Base-by-base conservation (phyloP, 2,888 invertebrate genomes). In the Drosophila flavopinicola region DNA sequence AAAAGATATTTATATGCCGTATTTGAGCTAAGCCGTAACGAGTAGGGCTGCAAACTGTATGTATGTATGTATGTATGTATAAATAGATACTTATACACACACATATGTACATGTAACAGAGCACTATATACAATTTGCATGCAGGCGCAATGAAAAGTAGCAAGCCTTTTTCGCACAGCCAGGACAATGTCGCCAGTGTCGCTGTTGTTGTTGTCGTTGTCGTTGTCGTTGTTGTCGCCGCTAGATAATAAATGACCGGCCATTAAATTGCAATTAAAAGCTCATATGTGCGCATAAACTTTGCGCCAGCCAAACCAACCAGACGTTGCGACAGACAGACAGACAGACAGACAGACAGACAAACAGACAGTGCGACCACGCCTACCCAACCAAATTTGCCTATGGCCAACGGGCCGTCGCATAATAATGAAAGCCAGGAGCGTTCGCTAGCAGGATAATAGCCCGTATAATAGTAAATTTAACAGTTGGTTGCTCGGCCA, bases 211-310 rank as follows among this genome's bases (percentile, higher is more conserved):
- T 42, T 53, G 57, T 33, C 41, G 51, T n/a, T 51, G 75, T 44
- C 35, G 57, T 56, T 58, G 74, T 59, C 44, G 69, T 65, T 63
- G 83, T 80, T 83, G 85, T 73, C 79, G 85, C 83, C 78, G 78
- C 85, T 79, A 75, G 88, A 89, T 88, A 88, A 88, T 88, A 88
- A 88, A 88, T 88, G 88, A 86, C 88, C 88, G 77, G 77, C 89
- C 88, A 88, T 88, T 88, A 88, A 88, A 88, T 88, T 88, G 89
- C 89, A 88, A 88, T 88, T 88, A 88, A 88, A 88, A 88, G 88
- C 88, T 88, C 88, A 88, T 88, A 88, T 88, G 89, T 86, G 88
- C 79, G 72, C 80, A 85, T 76, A 86, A 88, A 88, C 80, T 82
- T 79, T 80, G 56, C 70, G 48, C 66, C 77, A 73, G 48, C 32